phyloP scores from a whole-genome alignment of 1,140 invertebrate genomes.

The Plectrocnemia conspersa region DNA sequence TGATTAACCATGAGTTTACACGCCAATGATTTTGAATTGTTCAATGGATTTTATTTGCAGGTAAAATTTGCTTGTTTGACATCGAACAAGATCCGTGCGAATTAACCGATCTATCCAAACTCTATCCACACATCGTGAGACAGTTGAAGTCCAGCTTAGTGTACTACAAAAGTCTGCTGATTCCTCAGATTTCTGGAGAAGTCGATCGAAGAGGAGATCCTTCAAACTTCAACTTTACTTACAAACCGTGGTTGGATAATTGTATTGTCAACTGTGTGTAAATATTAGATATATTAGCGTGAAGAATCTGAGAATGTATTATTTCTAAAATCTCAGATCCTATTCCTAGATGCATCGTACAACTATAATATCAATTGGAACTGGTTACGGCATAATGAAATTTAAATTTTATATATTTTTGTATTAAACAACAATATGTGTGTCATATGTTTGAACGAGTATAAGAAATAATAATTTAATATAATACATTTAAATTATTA shows the following conservation, averaged over 20 bases:
- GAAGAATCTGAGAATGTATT: too few species aligned
- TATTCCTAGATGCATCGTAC: neutral
- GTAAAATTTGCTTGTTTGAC: constrained; percentile 72
- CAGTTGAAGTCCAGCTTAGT: constrained; percentile 28
- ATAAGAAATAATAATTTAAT: neutral
- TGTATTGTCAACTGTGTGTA: constrained; percentile 23
- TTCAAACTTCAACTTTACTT: constrained; percentile 29
- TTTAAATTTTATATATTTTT: neutral
- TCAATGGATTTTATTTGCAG: constrained; percentile 19
- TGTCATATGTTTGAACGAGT: neutral
- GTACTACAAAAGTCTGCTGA: constrained; percentile 24
- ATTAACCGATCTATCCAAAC: constrained; percentile 62
- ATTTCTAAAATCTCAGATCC: too few species aligned
- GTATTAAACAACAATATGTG: neutral
- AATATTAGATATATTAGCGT: neutral
- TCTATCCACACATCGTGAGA: constrained; percentile 30
- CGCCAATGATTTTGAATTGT: neutral
- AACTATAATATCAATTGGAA: neutral
- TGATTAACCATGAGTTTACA: too few species aligned
- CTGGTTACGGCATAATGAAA: neutral
- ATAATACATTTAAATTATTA: too few species aligned
- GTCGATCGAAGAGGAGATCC: constrained; percentile 27
- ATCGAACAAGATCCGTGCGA: constrained; percentile 80
- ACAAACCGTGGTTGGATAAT: constrained; percentile 29
- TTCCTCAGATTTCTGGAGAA: constrained; percentile 14